These are phyloP conservation scores for Onychostoma macrolepis DNA, from an alignment of 2,113 vertebrate species.

Conservation along the genomic window DNA sequence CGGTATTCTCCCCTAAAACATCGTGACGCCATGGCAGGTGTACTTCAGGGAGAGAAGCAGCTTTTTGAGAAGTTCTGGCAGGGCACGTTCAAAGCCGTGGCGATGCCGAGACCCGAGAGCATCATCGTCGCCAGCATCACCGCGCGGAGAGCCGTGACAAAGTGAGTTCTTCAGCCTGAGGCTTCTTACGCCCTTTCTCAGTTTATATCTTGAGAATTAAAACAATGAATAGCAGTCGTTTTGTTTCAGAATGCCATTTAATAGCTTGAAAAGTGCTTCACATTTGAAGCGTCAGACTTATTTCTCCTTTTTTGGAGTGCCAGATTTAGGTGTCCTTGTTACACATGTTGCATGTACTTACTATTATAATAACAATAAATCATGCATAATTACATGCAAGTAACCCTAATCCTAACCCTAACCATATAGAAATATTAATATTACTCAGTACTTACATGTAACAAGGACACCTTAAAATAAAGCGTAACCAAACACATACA, in stretches of 20 bases:
- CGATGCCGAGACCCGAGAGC: slow-evolving; percentile 91
- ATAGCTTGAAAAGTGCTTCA: neutral
- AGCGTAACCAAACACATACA: neutral
- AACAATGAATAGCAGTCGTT: neutral
- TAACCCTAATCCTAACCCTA: too few relatives aligned
- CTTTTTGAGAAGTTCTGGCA: slow-evolving; percentile 99
- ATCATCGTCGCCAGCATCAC: slow-evolving; percentile 94
- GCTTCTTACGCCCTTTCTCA: neutral
- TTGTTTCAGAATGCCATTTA: neutral
- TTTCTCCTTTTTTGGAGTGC: neutral
- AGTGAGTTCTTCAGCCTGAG: slow-evolving; percentile 72
- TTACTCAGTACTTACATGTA: too few relatives aligned
- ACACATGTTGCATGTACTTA: too few relatives aligned
- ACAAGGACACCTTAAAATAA: too few relatives aligned
- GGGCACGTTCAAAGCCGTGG: slow-evolving; percentile 96
- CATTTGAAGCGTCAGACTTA: neutral
- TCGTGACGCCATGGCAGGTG: slow-evolving; percentile 68
- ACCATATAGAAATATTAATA: too few relatives aligned
- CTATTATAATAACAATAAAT: too few relatives aligned
- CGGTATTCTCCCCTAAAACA: slow-evolving; percentile 41
- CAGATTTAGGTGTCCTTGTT: too few relatives aligned
- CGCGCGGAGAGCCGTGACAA: slow-evolving; percentile 80
- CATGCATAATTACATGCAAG: too few relatives aligned
- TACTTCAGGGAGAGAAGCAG: slow-evolving; percentile 90
- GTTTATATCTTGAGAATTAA: neutral